Evolutionary conservation across 2,113 vertebrate species (phyloP), one percentile per base, ranked within the genome.

Genomic region (Malurus cyaneus): DNA sequence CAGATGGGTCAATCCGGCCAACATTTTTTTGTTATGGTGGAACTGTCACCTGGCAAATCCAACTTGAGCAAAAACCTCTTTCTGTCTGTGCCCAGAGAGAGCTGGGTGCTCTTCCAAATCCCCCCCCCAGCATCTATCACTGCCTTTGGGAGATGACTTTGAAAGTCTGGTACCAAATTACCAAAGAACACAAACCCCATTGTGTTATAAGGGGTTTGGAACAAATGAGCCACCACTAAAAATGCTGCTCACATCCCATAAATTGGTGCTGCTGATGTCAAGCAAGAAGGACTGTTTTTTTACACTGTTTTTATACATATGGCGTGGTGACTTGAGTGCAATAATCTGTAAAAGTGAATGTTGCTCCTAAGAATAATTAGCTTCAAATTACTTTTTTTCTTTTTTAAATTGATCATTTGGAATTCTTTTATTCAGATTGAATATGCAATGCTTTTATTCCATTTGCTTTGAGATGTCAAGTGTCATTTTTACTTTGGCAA

Each of bases 381-480:
- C 36, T 92, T 56, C 19, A 76, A 57, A 36, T 52, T n/a, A n/a
- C 28, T n/a, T 49, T 49, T 50, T 54, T 61, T 50, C n/a, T 26
- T 54, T 42, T 69, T 85, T 39, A 1, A 79, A 73, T 65, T 86
- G 50, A 66, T 12, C 36, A 70, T 93, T 88, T 77, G 67, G 29
- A 80, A 76, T 83, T 70, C 42, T 89, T 82, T 70, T 62, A 54
- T 93, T 96, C 50, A 53, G 70, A 50, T 15, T 9, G 14, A 52
- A 32, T 32, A 69, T 23, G 47, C 47, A 53, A 24, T 31, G 26
- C 44, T 94, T 91, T 87, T 80, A 89, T 77, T 80, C 77, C 60
- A 2, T 80, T 92, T 78, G 32, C 94, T 95, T 96, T 96, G 95
- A 91, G 92, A 94, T 64, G 87, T 88, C 94, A 96, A 95, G 81